Evolutionary conservation across 2,888 invertebrate genomes (phyloP), one percentile per base, ranked within the genome.

Genomic region (Epistrophella euchroma): DNA sequence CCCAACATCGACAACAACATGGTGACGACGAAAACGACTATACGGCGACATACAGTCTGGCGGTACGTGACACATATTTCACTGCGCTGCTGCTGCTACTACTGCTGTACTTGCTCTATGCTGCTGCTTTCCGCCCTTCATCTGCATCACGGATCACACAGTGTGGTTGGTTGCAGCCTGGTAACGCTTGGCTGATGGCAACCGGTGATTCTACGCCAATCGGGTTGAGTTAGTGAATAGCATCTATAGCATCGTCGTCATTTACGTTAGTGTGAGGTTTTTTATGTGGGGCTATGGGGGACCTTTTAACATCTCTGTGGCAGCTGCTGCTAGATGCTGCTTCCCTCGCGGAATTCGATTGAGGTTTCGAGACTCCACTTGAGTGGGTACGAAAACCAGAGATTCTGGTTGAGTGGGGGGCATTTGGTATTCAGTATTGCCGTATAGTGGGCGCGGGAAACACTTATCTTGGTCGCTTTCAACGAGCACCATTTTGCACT

Each of bases 31-130:
- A 66, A 60, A 60, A 80, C 68, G 74, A 62, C 62, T 58, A n/a
- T n/a, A 75, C 58, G 83, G 83, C 83, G 83, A 83, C 83, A 83
- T 74, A 78, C 83, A 83, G 83, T 83, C 83, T 83, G 83, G 83
- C 83, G 73, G 64, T 79, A 71, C 83, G 79, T 78, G 78, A 79
- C 83, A 83, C 74, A 83, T 78, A 83, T 83, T 78, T 45, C 19
- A 50, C 64, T 28, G 56, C 37, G n/a, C 73, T 62, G 56, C 9
- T 32, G 32, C 22, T 68, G 7, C 19, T 25, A 4, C 4, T 25
- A 4, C 6, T 28, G 28, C 22, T 68, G 6, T 32, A 28, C 15
- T 50, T 50, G 68, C 56, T 64, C 64, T 28, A 62, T 58, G 32
- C 66, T 60, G 66, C 40, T 70, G 45, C 52, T 52, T 52, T 70